Evolutionary conservation across 1,140 invertebrate species (phyloP), one percentile per base, ranked within the genome.

Genomic region (Neodiprion virginianus): DNA sequence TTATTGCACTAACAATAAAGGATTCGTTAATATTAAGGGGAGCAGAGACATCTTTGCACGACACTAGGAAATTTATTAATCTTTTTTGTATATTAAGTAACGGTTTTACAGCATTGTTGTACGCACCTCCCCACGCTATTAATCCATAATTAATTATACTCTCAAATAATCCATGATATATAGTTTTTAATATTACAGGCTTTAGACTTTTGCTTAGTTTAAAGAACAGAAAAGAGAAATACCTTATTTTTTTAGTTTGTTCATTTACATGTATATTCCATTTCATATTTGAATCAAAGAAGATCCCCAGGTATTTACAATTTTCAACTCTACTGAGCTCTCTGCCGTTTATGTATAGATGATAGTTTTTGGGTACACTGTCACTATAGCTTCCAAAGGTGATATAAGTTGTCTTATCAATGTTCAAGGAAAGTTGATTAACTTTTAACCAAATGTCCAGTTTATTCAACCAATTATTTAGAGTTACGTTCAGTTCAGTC

Each of bases 391-490:
- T 72, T 75, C 12, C 61, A 67, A 17, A 17, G 17, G 17, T 17
- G 17, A 17, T 17, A 17, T 17, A 17, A 17, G 17, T 17, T 17
- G 17, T 73, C 12, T 68, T 68, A 17, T n/a, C 1, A 8, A 65
- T 69, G 53, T 75, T 75, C 49, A 75, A 47, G 8, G 61, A 68
- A 11, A 75, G 65, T 5, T 12, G 68, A 48, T 72, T 75, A 21
- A 1, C 21, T 50, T 14, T 11, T 23, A 75, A 75, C 70, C 74
- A 75, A 23, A 72, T 72, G 40, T 8, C 7, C n/a, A 72, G 21
- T 1, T 49, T 67, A 72, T 67, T 68, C 0, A 72, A 48, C 67
- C 72, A 49, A 0, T 48, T 14, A 17, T 14, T 8, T 40, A 17
- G 17, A 17, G 17, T 17, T 17, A 17, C 17, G 17, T 17, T 17